Conservation (phyloP, 2,888 invertebrate species). For the Oeneis ivallda region DNA sequence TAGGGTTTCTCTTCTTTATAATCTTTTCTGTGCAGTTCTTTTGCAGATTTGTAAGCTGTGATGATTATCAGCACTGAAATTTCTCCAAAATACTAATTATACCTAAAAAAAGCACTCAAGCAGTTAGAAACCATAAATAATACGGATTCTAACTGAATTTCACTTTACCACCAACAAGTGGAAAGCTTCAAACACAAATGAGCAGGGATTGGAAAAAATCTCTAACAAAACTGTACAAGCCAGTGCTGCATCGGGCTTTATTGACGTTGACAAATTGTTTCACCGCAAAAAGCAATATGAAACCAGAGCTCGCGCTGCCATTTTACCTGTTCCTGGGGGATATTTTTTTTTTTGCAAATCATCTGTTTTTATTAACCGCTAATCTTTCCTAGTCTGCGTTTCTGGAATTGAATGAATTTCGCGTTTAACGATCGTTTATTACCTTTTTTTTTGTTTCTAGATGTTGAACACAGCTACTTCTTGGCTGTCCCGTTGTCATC, state of each 20-base stretch:
- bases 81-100: too few species aligned
- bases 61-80: too few species aligned
- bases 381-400: conserved; percentile 19
- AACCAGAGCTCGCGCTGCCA: conserved; percentile 24
- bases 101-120: background rate
- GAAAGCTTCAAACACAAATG: conserved; percentile 26
- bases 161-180: conserved; percentile 14
- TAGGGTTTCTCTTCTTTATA: too few species aligned
- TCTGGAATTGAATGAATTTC: conserved; percentile 21
- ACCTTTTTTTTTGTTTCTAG: background rate
- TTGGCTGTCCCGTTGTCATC: too few species aligned
- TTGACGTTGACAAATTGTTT: conserved; percentile 39
- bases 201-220: conserved; percentile 35
- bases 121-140: background rate
- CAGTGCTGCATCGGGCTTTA: conserved; percentile 32
- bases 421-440: conserved; percentile 15
- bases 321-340: conserved; percentile 34
- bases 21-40: too few species aligned
- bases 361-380: conserved; percentile 34
- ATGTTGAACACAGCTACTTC: background rate
- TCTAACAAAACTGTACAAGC: conserved; percentile 27
- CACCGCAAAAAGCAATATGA: conserved; percentile 38
- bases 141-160: conserved; percentile 6
- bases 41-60: too few species aligned
- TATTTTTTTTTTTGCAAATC: conserved; percentile 32